Percentiles rank a stretch among this genome's conserved stretches.
phyloP scores from a whole-genome alignment of 2,888 invertebrate genomes.

The Drosophila mayaguana region DNA sequence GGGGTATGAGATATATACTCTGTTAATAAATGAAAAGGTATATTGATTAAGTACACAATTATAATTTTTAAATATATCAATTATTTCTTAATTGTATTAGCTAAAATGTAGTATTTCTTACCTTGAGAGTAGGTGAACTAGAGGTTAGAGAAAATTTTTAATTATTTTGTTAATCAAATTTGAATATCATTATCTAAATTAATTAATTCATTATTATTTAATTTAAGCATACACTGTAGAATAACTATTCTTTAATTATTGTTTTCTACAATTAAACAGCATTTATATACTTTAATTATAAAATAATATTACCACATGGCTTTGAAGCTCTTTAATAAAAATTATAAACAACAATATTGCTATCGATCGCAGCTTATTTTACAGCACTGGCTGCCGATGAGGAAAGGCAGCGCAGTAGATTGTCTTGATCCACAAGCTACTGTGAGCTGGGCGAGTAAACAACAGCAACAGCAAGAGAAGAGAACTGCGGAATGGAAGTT shows the following conservation, averaged over 20 bases:
- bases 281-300: background rate
- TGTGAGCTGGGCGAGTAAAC: background rate
- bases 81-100: background rate
- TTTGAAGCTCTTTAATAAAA: background rate
- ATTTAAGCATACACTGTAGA: background rate
- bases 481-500: slow-evolving; percentile 2
- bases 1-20: background rate
- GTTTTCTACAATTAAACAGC: background rate
- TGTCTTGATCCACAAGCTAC: background rate
- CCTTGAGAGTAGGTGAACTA: background rate
- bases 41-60: background rate
- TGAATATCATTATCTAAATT: background rate
- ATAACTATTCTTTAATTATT: too few species aligned
- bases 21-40: background rate
- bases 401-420: background rate
- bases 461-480: background rate
- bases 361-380: background rate
- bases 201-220: background rate
- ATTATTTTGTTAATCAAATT: too few species aligned
- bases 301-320: background rate
- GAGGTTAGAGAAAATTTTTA: too few species aligned
- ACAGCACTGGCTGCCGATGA: slow-evolving; percentile 3
- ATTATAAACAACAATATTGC: background rate
- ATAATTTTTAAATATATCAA: background rate
- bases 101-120: background rate